Evolutionary conservation across 2,888 invertebrate genomes (phyloP).

Genomic region (Agrochola litura): DNA sequence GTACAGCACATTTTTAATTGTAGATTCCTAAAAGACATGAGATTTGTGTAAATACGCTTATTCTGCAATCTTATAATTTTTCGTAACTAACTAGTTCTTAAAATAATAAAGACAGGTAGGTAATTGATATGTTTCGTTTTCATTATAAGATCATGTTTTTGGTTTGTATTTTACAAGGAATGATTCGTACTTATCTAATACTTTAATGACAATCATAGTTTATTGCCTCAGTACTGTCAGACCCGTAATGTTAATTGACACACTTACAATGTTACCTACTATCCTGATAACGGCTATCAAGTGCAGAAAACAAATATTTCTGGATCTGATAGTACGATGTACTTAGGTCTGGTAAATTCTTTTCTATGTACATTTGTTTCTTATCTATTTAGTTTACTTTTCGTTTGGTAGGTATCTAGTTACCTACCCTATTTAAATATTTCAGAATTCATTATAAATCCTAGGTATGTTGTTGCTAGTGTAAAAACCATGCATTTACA

Average conservation of each 20-base stretch:
- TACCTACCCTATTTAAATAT: slow-evolving; percentile 9
- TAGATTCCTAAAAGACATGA: slow-evolving; percentile 38
- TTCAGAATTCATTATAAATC: slow-evolving; percentile 8
- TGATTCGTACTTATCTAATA: slow-evolving; percentile 23
- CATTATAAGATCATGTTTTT: slow-evolving; percentile 24
- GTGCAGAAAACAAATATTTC: slow-evolving; percentile 50
- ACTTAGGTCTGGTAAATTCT: slow-evolving; percentile 22
- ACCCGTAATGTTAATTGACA: slow-evolving; percentile 39
- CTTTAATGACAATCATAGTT: slow-evolving; percentile 28
- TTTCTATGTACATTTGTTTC: slow-evolving; percentile 37
- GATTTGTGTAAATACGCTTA: slow-evolving; percentile 49
- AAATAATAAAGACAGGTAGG: slow-evolving; percentile 42
- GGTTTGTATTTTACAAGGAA: slow-evolving; percentile 6
- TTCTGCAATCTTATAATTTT: slow-evolving; percentile 36
- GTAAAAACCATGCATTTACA: slow-evolving; percentile 41
- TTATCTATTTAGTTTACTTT: slow-evolving; percentile 29
- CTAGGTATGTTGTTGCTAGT: slow-evolving; percentile 10
- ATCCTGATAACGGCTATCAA: slow-evolving; percentile 49
- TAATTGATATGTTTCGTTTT: slow-evolving; percentile 61
- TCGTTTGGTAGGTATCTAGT: slow-evolving; percentile 15
- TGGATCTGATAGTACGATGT: slow-evolving; percentile 51
- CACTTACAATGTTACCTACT: slow-evolving; percentile 21
- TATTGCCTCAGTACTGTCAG: slow-evolving; percentile 41
- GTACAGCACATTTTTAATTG: slow-evolving; percentile 31
- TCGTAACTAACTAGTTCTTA: slow-evolving; percentile 37